Evolutionary conservation across 2,888 invertebrate species (phyloP).

Genomic region (Bombyx huttoni): DNA sequence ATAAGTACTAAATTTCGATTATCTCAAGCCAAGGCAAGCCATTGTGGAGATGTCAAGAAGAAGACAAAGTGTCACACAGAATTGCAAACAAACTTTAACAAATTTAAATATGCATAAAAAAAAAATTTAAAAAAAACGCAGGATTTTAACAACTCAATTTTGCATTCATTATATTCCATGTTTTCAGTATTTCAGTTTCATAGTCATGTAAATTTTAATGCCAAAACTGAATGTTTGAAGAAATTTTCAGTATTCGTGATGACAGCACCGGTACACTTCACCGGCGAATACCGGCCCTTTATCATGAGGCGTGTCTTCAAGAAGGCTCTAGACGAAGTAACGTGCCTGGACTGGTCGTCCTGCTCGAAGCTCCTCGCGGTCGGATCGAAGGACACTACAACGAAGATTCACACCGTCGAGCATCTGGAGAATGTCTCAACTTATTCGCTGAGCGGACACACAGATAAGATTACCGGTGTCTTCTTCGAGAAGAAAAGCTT

Average conservation of each 20-base stretch:
- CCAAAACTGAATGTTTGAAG: too few species aligned
- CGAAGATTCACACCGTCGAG: conserved; percentile 84
- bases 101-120: too few species aligned
- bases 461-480: conserved; percentile 85
- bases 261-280: conserved; percentile 84
- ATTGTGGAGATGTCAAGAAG: too few species aligned
- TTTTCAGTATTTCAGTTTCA: too few species aligned
- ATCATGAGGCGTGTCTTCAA: conserved; percentile 86
- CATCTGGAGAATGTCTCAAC: conserved; percentile 82
- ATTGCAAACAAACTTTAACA: too few species aligned
- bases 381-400: conserved; percentile 92
- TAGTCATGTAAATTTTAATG: too few species aligned
- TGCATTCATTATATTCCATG: too few species aligned
- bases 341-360: conserved; percentile 91
- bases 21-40: too few species aligned
- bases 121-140: too few species aligned
- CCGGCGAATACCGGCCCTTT: conserved; percentile 91
- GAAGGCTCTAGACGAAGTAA: conserved; percentile 86
- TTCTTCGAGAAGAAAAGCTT: conserved; percentile 91
- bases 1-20: too few species aligned
- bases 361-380: conserved; percentile 93
- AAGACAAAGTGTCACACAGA: too few species aligned
- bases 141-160: too few species aligned
- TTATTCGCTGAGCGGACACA: conserved; percentile 86
- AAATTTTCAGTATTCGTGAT: conserved; percentile 83